Evolutionary conservation across 1,140 invertebrate genomes (phyloP), one percentile per base, ranked within the genome.

Genomic region (Apocrypta bakeri): DNA sequence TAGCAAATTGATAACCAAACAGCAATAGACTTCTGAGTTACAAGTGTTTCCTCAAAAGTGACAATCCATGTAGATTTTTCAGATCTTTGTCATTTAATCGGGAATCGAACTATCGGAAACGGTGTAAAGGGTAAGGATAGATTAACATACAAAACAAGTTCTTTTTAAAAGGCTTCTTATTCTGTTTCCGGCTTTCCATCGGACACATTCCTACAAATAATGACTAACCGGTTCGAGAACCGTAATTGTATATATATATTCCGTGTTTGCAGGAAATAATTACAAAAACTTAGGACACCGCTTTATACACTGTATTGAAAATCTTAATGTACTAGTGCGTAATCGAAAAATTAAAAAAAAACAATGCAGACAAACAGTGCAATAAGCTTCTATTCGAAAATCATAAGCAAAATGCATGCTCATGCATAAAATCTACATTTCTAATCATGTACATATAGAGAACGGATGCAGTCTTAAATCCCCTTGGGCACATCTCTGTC

Each of bases 131-230:
- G 73, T 80, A 80, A 73, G 40, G 79, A 40, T 73, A 40, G 56
- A n/a, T n/a, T 63, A 72, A 64, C 56, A 72, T 31, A 14, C 29
- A 31, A 3, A 73, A 73, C 24, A 29, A 72, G 66, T 79, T 79
- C 69, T 33, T 80, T 72, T 80, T 25, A 48, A 56, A 79, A 71
- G 40, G 17, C 40, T 25, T 73, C n/a, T 25, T 1, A 24, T n/a
- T n/a, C 17, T 12, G 24, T 73, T 80, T 80, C 79, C 69, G 68
- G 79, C 17, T 21, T 80, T 25, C 24, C 24, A n/a, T 80, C 33
- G 31, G 4, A 31, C 21, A 25, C 37, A 79, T 48, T 69, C 25
- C 42, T 29, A 24, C 21, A 25, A n/a, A 48, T n/a, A 48, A 29
- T 31, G 12, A 48, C 73, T 24, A 24, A 75, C 29, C 73, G 40